Evolutionary conservation across 2,113 vertebrate genomes (phyloP).

Genomic region (Andinoacara biseriatus): DNA sequence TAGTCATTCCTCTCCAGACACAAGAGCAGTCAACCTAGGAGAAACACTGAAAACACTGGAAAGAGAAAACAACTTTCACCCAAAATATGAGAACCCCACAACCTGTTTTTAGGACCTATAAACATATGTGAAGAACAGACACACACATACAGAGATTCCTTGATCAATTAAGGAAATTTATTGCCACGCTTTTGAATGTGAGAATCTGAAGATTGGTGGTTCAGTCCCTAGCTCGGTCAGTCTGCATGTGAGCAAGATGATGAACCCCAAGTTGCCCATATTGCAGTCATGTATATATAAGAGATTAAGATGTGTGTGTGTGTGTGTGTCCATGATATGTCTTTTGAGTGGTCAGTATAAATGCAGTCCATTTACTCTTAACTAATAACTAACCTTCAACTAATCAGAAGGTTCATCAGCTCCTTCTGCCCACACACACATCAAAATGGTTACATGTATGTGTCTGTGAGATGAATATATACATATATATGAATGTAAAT

Average conservation of each 20-base stretch:
- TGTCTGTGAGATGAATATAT: background rate
- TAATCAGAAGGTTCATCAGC: background rate
- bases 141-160: background rate
- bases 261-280: background rate
- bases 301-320: background rate
- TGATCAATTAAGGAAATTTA: background rate
- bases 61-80: background rate
- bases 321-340: background rate
- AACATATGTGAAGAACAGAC: background rate
- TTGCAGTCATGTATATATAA: background rate
- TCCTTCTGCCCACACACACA: background rate
- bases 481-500: background rate
- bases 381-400: background rate
- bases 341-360: background rate
- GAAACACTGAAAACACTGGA: background rate
- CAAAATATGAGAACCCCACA: background rate
- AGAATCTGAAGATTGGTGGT: background rate
- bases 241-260: background rate
- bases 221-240: background rate
- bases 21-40: background rate
- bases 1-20: background rate
- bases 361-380: background rate
- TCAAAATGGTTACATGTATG: background rate
- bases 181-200: fast-evolving
- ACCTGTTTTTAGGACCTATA: background rate